phyloP scores from a whole-genome alignment of 2,113 vertebrate species.

The Vidua chalybeata region DNA sequence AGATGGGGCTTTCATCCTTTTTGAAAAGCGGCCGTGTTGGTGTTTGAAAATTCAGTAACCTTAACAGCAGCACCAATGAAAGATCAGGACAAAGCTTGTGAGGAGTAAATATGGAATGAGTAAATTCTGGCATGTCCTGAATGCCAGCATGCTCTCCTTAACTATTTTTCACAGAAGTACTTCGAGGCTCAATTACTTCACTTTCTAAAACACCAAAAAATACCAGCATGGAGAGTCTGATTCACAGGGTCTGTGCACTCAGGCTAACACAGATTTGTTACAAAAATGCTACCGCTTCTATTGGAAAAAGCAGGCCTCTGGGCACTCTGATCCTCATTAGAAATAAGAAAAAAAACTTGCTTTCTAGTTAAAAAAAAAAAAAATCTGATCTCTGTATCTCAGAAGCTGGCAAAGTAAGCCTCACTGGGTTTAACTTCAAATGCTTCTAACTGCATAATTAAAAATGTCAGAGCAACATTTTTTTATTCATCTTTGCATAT shows the following conservation, averaged over 20 bases:
- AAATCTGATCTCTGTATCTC: not conserved
- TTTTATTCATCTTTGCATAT: slow-evolving; percentile 4
- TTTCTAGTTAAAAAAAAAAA: not conserved
- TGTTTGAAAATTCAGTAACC: not conserved
- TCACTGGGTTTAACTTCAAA: slow-evolving; percentile 35
- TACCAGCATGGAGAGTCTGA: not conserved
- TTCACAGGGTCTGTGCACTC: not conserved
- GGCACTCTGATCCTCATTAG: not conserved
- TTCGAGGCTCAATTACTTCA: not conserved
- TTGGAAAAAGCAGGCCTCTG: not conserved
- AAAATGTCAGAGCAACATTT: not conserved
- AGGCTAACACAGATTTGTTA: not conserved
- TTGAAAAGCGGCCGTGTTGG: not conserved
- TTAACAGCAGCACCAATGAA: fast-evolving
- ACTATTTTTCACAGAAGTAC: not conserved
- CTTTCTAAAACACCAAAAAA: not conserved
- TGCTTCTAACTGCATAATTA: not conserved
- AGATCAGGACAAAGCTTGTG: not conserved
- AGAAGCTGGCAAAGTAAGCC: not conserved
- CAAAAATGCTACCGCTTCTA: not conserved
- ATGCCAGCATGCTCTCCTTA: not conserved
- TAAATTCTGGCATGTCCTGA: not conserved
- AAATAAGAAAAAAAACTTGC: not conserved
- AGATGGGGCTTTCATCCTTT: not conserved
- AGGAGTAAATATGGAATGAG: not conserved